Conservation (phyloP, 2,888 invertebrate genomes). For the Germaria angustata region DNA sequence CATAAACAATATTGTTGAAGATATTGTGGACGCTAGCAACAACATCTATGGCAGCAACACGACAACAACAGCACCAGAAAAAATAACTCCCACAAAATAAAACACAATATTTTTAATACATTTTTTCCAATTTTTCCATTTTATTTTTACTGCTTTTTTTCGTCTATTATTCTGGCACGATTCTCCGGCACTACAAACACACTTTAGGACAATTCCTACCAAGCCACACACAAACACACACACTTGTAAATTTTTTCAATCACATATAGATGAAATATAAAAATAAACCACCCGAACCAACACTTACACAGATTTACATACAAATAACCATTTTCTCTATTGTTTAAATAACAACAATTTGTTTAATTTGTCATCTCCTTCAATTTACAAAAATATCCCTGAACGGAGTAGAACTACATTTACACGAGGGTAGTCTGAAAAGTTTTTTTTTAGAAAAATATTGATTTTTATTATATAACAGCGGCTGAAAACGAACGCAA, state of each 20-base stretch:
- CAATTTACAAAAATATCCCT: slow-evolving; percentile 53
- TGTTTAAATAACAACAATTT: slow-evolving; percentile 64
- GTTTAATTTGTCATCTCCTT: slow-evolving; percentile 66
- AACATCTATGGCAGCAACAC: neutral
- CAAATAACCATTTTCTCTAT: slow-evolving; percentile 42
- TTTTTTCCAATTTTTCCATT: slow-evolving; percentile 61
- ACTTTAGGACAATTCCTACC: slow-evolving; percentile 23
- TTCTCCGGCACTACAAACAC: slow-evolving; percentile 46
- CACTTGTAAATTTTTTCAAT: neutral
- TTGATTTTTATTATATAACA: neutral
- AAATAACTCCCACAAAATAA: neutral
- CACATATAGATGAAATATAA: neutral
- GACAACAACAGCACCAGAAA: slow-evolving; percentile 21
- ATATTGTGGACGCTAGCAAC: slow-evolving; percentile 29
- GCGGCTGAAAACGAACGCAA: neutral
- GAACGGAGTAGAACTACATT: slow-evolving; percentile 38
- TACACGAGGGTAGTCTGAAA: neutral
- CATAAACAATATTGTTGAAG: slow-evolving; percentile 55
- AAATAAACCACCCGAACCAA: neutral
- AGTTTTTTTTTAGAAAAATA: neutral
- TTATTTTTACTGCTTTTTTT: slow-evolving; percentile 27
- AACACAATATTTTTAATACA: slow-evolving; percentile 39
- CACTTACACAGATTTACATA: neutral
- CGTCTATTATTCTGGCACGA: slow-evolving; percentile 46
- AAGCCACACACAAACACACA: neutral